Percentiles rank a stretch among this genome's conserved stretches.
Conservation (phyloP, 1,140 invertebrate genomes). For the Telenomus remus region DNA sequence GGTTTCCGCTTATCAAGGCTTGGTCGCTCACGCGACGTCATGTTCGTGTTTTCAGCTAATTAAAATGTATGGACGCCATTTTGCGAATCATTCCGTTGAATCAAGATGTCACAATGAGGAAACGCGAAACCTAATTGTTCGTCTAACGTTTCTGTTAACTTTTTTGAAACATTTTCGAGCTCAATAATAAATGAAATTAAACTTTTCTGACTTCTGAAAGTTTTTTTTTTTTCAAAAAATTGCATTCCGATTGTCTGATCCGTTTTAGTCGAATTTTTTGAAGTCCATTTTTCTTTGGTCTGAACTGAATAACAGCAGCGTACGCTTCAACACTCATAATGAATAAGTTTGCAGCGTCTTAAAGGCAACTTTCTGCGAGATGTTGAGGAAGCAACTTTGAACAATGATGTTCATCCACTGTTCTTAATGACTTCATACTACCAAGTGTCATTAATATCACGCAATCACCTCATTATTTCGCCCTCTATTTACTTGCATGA, state of each 20-base stretch:
- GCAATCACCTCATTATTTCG: neutral
- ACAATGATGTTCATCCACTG: conserved; percentile 26
- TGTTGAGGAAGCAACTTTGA: conserved; percentile 27
- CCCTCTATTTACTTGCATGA: neutral
- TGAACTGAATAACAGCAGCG: conserved; percentile 8
- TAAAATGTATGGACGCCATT: neutral
- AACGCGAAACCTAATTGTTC: no score
- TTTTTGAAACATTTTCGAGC: no score
- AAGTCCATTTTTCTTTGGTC: neutral
- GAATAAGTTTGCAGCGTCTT: conserved; percentile 23
- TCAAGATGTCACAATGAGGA: no score
- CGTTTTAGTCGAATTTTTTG: no score
- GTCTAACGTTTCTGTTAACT: no score
- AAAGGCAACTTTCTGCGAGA: conserved; percentile 23
- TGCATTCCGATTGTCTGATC: no score
- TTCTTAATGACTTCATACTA: conserved; percentile 18
- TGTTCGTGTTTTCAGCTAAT: neutral
- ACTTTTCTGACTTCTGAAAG: no score
- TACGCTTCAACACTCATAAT: conserved; percentile 10
- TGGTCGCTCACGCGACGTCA: neutral
- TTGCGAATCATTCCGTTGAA: neutral
- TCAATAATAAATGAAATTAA: no score
- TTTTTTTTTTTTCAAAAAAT: no score
- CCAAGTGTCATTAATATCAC: conserved; percentile 15
- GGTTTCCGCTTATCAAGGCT: neutral